These are phyloP conservation scores for Ramphastos sulfuratus DNA, from an alignment of 2,113 vertebrate species.

Conservation along the genomic window DNA sequence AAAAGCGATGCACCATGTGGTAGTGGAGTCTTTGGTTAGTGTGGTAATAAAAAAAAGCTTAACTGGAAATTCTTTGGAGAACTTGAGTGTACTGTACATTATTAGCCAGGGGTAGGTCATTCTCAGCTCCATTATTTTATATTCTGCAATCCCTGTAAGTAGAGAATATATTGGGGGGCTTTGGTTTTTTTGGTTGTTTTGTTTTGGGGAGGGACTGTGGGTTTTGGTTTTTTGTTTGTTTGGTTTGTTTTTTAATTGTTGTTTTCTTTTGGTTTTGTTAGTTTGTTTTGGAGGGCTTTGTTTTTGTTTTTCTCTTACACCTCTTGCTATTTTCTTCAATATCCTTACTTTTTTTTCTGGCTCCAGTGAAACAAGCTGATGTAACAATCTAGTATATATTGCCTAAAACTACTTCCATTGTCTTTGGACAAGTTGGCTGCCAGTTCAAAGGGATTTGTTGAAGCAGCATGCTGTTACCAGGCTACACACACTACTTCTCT, in stretches of 20 bases:
- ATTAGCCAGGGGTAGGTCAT: conserved; percentile 34
- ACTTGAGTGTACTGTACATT: conserved; percentile 22
- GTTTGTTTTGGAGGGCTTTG: too few relatives aligned
- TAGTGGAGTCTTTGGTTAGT: background rate
- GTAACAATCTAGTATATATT: conserved; percentile 16
- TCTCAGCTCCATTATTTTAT: conserved; percentile 11
- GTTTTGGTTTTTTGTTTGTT: too few relatives aligned
- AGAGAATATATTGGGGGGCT: background rate
- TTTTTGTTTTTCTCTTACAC: too few relatives aligned
- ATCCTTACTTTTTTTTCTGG: background rate
- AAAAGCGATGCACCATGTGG: conserved; percentile 36
- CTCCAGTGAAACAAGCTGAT: background rate
- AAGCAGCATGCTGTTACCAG: conserved; percentile 41
- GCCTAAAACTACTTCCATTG: conserved; percentile 31
- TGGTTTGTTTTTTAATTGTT: too few relatives aligned
- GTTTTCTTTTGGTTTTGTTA: too few relatives aligned
- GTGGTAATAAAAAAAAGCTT: conserved; percentile 44
- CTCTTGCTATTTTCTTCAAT: background rate
- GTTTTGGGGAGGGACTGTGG: too few relatives aligned
- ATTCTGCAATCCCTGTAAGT: background rate
- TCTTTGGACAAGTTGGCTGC: conserved; percentile 13
- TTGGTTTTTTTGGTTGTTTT: too few relatives aligned
- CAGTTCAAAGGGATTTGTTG: conserved; percentile 42
- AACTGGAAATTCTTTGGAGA: conserved; percentile 50
- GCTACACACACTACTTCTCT: conserved; percentile 26